Evolutionary conservation across 2,888 invertebrate genomes (phyloP).

Genomic region (Volucella inflata): DNA sequence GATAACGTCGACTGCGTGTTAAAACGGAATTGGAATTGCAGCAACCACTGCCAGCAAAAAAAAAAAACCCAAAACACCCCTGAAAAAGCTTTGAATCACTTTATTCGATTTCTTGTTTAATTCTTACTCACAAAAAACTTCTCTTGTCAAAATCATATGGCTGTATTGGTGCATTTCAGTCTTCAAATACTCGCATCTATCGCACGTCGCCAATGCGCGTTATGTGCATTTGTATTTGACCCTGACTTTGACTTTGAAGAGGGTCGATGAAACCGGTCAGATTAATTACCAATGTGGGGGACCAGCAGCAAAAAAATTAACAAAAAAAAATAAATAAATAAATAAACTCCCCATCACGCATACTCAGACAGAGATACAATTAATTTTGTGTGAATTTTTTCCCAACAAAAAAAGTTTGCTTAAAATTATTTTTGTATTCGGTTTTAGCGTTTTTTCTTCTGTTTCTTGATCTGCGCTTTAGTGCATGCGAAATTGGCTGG

Average conservation of each 20-base stretch:
- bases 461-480: conserved; percentile 35
- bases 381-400: conserved; percentile 62
- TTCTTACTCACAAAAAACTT: conserved; percentile 63
- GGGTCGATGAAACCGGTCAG: conserved; percentile 74
- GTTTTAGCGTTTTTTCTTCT: background rate
- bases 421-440: too few species aligned
- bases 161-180: conserved; percentile 43
- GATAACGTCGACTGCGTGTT: conserved; percentile 11
- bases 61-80: background rate
- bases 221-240: conserved; percentile 64
- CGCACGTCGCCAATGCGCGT: conserved; percentile 37
- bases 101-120: conserved; percentile 28
- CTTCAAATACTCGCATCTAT: background rate
- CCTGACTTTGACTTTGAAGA: conserved; percentile 76
- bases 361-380: conserved; percentile 53
- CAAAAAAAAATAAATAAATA: conserved; percentile 6
- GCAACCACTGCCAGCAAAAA: background rate
- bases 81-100: conserved; percentile 22
- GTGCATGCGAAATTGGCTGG: conserved; percentile 29
- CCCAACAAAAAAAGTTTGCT: background rate
- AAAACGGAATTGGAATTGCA: background rate
- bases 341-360: conserved; percentile 45
- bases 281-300: conserved; percentile 65
- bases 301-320: conserved; percentile 1
- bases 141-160: conserved; percentile 54